Percentiles rank a stretch among this genome's conserved stretches.
These are phyloP conservation scores for Butorides virescens DNA, from an alignment of 2,113 vertebrate genomes.

Conservation along the genomic window DNA sequence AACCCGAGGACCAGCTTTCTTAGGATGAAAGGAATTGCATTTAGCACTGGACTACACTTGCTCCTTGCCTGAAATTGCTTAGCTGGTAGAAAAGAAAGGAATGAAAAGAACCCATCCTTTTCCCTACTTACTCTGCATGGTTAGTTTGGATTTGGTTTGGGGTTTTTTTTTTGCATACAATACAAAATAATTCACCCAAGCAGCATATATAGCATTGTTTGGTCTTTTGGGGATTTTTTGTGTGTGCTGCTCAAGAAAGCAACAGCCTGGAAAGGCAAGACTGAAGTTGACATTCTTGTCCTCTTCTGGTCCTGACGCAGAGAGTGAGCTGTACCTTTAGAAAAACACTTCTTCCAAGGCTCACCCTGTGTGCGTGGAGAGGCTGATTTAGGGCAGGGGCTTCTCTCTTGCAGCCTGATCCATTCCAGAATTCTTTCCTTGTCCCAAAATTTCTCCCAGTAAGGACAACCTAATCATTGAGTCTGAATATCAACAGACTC, in stretches of 20 bases:
- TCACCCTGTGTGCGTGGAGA: rapidly evolving
- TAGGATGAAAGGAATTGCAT: not conserved
- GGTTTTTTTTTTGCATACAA: too few species aligned
- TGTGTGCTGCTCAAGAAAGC: not conserved
- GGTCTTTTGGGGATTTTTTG: not conserved
- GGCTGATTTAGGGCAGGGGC: not conserved
- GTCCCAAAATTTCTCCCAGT: not conserved
- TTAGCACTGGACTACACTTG: not conserved
- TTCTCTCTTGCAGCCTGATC: not conserved
- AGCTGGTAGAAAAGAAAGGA: not conserved
- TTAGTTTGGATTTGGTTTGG: not conserved
- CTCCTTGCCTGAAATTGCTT: not conserved
- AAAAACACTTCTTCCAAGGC: not conserved
- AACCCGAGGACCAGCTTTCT: not conserved
- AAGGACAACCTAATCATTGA: not conserved
- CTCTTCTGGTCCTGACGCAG: not conserved
- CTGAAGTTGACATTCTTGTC: not conserved
- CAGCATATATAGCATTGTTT: not conserved
- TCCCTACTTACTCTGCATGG: not conserved
- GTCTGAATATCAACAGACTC: not conserved
- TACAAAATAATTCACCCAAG: not conserved
- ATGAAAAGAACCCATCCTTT: not conserved
- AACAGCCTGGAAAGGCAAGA: not conserved
- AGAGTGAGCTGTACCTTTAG: not conserved
- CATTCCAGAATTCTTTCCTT: not conserved